These are phyloP conservation scores for Brachyhypopomus gauderio DNA, from an alignment of 2,113 vertebrate genomes.

Conservation along the genomic window DNA sequence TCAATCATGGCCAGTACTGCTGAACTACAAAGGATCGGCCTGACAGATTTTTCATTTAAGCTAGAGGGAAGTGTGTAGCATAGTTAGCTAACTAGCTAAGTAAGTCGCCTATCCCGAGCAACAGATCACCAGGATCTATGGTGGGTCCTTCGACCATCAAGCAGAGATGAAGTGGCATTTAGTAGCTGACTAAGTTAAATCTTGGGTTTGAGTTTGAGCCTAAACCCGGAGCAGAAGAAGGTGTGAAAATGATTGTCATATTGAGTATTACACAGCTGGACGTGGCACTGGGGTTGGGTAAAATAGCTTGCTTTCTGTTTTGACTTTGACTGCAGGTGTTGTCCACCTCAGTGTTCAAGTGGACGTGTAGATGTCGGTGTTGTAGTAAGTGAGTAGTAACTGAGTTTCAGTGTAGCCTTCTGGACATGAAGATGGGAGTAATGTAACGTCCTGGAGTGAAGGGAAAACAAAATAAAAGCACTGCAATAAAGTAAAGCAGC, in stretches of 20 bases:
- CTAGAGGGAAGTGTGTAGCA: no score
- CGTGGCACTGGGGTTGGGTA: not conserved
- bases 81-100: not conserved
- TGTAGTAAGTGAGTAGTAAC: not conserved
- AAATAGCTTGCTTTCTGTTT: not conserved
- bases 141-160: no score
- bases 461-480: not conserved
- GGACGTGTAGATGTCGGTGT: no score
- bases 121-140: no score
- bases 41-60: not conserved
- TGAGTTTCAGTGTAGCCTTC: not conserved
- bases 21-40: not conserved
- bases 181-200: no score
- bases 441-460: not conserved
- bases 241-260: no score
- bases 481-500: slow-evolving; percentile 54
- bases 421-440: not conserved
- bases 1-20: not conserved
- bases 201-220: not conserved
- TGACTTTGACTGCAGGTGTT: not conserved
- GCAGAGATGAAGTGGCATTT: no score
- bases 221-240: not conserved
- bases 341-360: not conserved
- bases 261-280: not conserved
- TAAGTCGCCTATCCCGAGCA: no score